Percentiles rank a stretch among this genome's conserved stretches.
phyloP scores from a whole-genome alignment of 2,113 vertebrate genomes.

The Podilymbus podiceps region DNA sequence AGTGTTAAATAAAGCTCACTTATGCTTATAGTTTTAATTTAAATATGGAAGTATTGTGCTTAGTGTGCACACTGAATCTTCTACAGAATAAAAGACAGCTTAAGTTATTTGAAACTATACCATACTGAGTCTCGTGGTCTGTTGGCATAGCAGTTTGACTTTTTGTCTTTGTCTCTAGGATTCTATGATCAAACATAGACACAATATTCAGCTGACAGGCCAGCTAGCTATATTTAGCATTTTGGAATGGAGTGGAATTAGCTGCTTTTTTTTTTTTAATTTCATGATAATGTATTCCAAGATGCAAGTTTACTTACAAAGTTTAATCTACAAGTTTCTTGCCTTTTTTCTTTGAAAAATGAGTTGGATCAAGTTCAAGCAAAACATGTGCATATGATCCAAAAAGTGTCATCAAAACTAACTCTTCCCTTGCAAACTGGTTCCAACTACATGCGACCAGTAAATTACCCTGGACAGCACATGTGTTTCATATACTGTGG shows the following conservation, averaged over 20 bases:
- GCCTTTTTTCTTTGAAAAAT: background rate
- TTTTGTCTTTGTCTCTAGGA: background rate
- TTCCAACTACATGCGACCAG: background rate
- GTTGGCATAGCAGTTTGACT: background rate
- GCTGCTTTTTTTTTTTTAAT: background rate
- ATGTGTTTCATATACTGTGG: slow-evolving; percentile 23
- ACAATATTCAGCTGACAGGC: background rate
- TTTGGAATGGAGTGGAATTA: background rate
- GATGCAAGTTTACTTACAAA: background rate
- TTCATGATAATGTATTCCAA: background rate
- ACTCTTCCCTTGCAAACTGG: background rate
- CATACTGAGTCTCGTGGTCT: background rate
- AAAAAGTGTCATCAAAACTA: background rate
- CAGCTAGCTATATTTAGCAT: background rate
- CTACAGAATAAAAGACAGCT: background rate
- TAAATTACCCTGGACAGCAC: slow-evolving; percentile 26
- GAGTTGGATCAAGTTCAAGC: background rate
- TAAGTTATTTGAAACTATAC: background rate
- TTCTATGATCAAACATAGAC: background rate
- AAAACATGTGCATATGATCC: background rate
- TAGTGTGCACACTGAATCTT: background rate
- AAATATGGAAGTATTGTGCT: background rate
- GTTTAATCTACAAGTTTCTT: background rate
- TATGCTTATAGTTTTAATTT: background rate
- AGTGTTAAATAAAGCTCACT: background rate